These are phyloP conservation scores for Lagopus muta DNA, from an alignment of 2,113 vertebrate species.

Conservation along the genomic window DNA sequence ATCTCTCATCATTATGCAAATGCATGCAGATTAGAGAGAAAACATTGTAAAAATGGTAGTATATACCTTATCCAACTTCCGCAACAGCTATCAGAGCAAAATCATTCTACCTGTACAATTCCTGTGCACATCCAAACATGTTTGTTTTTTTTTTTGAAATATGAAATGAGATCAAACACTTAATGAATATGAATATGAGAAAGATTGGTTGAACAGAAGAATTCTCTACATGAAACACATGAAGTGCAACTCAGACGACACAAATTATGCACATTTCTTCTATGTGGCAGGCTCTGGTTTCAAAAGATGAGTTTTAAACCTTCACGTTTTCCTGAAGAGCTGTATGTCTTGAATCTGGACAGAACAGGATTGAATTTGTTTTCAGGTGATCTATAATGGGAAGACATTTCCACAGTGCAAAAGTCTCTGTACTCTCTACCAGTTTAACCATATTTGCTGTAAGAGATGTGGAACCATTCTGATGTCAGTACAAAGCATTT, in stretches of 20 bases:
- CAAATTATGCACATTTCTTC: not conserved
- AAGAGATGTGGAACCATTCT: not conserved
- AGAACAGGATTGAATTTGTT: not conserved
- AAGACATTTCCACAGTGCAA: not conserved
- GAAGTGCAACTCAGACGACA: not conserved
- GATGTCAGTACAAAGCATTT: not conserved
- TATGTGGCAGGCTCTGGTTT: not conserved
- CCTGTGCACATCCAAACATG: rapidly evolving
- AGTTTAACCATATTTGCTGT: not conserved
- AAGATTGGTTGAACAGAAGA: not conserved
- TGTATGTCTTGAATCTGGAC: too few species aligned
- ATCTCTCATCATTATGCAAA: not conserved
- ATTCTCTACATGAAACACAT: not conserved
- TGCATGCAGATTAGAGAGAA: not conserved
- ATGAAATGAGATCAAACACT: not conserved
- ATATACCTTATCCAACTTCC: not conserved
- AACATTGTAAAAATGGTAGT: not conserved
- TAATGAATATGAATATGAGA: not conserved
- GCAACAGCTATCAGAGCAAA: not conserved
- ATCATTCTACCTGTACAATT: not conserved
- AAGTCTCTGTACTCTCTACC: not conserved
- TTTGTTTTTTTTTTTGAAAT: not conserved
- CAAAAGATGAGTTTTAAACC: not conserved
- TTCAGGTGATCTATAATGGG: not conserved
- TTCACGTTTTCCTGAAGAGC: not conserved